Evolutionary conservation across 2,797 vertebrate species (phyloP).

Genomic region (Cyclura pinguis): DNA sequence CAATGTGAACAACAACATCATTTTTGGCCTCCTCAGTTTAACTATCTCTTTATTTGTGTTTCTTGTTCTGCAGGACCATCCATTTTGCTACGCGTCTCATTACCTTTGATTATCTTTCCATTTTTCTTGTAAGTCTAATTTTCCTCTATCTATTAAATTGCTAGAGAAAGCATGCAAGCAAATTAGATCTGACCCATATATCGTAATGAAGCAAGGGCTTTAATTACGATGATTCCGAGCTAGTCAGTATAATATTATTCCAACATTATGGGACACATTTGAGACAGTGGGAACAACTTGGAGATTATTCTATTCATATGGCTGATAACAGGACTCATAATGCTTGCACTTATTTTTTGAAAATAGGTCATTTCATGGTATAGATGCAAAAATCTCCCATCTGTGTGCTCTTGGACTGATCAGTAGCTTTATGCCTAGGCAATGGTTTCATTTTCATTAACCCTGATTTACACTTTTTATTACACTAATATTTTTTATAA

Average conservation of each 20-base stretch:
- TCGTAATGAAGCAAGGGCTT: neutral
- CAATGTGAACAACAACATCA: neutral
- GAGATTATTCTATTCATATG: neutral
- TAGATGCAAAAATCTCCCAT: neutral
- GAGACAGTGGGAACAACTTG: neutral
- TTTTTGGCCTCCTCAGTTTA: neutral
- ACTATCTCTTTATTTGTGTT: neutral
- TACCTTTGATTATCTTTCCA: neutral
- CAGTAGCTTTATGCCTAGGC: neutral
- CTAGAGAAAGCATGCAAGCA: neutral
- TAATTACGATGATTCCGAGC: neutral
- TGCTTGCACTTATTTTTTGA: neutral
- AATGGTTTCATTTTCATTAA: neutral
- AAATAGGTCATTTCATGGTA: neutral
- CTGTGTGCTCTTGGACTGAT: neutral
- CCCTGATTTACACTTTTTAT: neutral
- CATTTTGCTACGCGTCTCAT: neutral
- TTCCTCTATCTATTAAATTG: constrained; percentile 4
- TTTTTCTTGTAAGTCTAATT: neutral
- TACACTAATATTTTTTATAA: neutral
- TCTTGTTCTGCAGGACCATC: neutral
- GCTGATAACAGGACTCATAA: neutral
- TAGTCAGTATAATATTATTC: neutral
- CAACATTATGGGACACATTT: neutral
- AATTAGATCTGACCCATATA: constrained; percentile 7